Base-by-base conservation (phyloP, 2,888 invertebrate species). In the Zonitis immaculata region DNA sequence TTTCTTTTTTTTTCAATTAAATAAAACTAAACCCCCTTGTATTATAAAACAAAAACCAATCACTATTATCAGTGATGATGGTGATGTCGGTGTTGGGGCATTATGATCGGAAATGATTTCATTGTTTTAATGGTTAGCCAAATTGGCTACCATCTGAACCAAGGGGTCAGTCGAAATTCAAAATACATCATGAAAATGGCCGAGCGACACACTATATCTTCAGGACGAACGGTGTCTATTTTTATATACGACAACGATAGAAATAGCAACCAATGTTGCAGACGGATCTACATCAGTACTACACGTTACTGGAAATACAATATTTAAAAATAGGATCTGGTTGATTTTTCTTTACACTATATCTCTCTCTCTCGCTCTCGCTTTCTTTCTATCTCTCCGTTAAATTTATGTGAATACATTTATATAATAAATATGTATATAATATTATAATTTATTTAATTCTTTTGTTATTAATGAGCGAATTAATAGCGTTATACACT, bases 261-360 rank as follows among this genome's bases (percentile, higher is more conserved):
- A 75, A 76, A 75, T 76, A 76, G 73, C 72, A 66, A 65, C 70
- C 60, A 67, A 65, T 67, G 63, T 65, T 67, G 61, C 66, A 70
- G 69, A 72, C 69, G 70, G 71, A 71, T 71, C 70, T 71, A 72
- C 72, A 73, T 74, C 70, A 71, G 69, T 66, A 62, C 67, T 69
- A 69, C 69, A 72, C 69, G 72, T 73, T 72, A 69, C 71, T 73
- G 68, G 14, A 35, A 35, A 68, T 72, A 69, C 68, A 71, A 71
- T 14, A 14, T 32, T 73, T 75, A 75, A 74, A 76, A 76, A 76
- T 76, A 75, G 75, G 75, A 65, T 64, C 67, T 68, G 71, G 68
- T 65, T 67, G 67, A 71, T 71, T 71, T 72, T 71, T 71, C 69
- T 52, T 62, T 52, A 53, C 57, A 66, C 70, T 25, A n/a, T n/a